Evolutionary conservation across 2,797 vertebrate species (phyloP).

Genomic region (Agapornis canus): DNA sequence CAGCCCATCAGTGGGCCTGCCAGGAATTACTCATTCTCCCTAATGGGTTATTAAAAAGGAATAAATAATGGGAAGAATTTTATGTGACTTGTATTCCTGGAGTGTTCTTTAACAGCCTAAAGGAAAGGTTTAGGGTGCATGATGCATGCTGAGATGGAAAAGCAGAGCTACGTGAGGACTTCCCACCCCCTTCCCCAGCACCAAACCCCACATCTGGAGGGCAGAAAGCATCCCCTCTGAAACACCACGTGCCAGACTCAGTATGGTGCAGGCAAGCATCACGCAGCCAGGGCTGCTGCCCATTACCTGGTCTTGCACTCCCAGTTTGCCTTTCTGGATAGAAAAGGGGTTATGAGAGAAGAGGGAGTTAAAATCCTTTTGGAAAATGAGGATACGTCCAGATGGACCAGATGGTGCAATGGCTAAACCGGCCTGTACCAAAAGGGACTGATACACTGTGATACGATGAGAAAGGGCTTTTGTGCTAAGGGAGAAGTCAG

Average conservation of each 20-base stretch:
- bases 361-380: conserved; percentile 53
- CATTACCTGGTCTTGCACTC: conserved; percentile 69
- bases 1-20: conserved; percentile 51
- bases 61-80: conserved; percentile 72
- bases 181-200: conserved; percentile 45
- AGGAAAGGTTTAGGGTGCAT: conserved; percentile 55
- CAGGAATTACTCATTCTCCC: conserved; percentile 73
- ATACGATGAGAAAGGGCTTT: not conserved
- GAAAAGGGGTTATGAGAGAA: conserved; percentile 71
- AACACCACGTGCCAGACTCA: conserved; percentile 40
- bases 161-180: not conserved
- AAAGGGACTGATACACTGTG: not conserved
- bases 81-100: conserved; percentile 61
- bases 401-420: not conserved
- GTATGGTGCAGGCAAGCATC: conserved; percentile 47
- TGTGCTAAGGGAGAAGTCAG: not conserved
- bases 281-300: not conserved
- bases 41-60: conserved; percentile 72
- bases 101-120: conserved; percentile 56
- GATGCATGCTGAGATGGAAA: accelerated
- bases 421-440: not conserved
- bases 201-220: conserved; percentile 54
- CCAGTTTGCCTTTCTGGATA: conserved; percentile 73
- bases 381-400: not conserved
- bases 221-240: conserved; percentile 23